A percentile compares a stretch with the other conserved stretches of the same genome.
Evolutionary conservation across 2,113 vertebrate species (phyloP).

Genomic region (Pontoporia blainvillei): DNA sequence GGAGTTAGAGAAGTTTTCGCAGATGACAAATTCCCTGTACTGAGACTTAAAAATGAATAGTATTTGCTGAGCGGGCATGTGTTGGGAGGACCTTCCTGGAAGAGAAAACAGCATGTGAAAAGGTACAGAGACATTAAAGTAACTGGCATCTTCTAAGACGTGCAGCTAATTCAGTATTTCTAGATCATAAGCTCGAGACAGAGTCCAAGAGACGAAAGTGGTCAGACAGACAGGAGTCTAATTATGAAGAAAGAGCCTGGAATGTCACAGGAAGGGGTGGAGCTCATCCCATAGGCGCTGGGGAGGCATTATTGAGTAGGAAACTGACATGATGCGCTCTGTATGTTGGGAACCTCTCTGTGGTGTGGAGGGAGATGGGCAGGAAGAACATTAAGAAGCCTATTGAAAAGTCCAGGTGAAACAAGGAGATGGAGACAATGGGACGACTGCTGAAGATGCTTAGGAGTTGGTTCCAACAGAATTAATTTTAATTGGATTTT

Average conservation of each 20-base stretch:
- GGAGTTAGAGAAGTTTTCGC: background rate
- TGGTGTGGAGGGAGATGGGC: background rate
- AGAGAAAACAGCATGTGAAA: background rate
- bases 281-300: background rate
- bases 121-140: background rate
- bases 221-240: background rate
- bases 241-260: background rate
- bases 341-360: background rate
- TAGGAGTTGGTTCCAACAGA: background rate
- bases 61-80: background rate
- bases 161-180: background rate
- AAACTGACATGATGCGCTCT: background rate
- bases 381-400: background rate
- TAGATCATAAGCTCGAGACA: background rate
- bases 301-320: background rate
- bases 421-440: background rate
- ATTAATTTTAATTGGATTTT: background rate
- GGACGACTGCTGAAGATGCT: background rate
- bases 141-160: background rate
- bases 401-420: background rate
- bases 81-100: background rate
- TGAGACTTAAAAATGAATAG: background rate
- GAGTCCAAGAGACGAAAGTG: background rate
- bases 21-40: background rate
- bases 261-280: background rate